Conservation (phyloP, 2,888 invertebrate genomes). For the Scaptomyza parva region DNA sequence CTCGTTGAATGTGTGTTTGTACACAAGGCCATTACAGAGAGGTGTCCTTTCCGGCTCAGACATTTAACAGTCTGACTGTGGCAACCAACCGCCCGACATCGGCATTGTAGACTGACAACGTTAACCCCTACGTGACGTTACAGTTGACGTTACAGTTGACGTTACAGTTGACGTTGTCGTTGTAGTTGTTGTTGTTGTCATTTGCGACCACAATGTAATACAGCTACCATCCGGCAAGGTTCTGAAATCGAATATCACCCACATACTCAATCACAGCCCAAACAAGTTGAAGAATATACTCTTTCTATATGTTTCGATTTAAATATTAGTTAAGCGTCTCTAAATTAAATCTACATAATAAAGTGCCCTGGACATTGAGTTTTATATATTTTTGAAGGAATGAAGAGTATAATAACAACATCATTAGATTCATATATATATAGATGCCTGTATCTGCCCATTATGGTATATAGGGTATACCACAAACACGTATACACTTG, state of each 20-base stretch:
- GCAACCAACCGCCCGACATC: conserved; percentile 7
- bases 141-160: conserved; percentile 52
- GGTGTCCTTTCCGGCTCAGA: conserved; percentile 19
- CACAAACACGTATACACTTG: neutral
- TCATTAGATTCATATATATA: no score
- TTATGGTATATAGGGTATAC: no score
- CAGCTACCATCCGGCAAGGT: conserved; percentile 34
- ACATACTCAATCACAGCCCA: neutral
- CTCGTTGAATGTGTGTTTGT: neutral
- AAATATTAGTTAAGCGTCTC: no score
- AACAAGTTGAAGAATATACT: neutral
- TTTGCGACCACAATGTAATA: conserved; percentile 37
- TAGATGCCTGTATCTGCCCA: no score
- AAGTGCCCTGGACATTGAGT: no score
- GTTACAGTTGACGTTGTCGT: conserved; percentile 51
- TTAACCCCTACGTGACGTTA: conserved; percentile 39
- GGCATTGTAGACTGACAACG: conserved; percentile 30
- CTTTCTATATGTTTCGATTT: neutral
- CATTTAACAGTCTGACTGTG: conserved; percentile 24
- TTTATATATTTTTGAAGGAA: no score
- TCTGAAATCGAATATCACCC: conserved; percentile 18
- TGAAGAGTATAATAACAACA: no score
- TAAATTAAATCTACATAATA: no score
- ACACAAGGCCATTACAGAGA: conserved; percentile 23
- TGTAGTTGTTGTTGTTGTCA: conserved; percentile 53